Evolutionary conservation across 2,888 invertebrate genomes (phyloP), one percentile per base, ranked within the genome.

Genomic region (Cyrtodaria siliqua): DNA sequence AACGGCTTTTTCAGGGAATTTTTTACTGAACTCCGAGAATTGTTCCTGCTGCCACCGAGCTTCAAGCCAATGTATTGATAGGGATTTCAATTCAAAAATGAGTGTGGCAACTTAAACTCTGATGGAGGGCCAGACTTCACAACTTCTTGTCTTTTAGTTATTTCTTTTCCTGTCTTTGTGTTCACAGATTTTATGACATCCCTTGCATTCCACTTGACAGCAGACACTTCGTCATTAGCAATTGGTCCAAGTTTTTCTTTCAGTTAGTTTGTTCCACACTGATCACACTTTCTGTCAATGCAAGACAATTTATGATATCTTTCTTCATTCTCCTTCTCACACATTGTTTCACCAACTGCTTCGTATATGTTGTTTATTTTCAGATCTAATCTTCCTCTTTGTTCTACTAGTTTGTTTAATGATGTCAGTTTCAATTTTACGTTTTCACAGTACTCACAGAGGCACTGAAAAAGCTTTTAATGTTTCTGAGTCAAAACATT

Each of bases 11-110:
- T 2, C 29, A n/a, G 62, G 62, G 14, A 75, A 20, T n/a, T n/a
- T 38, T 50, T 62, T 68, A 14, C n/a, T 59, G 18, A 70, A 24
- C 1, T 26, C 16, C 55, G 23, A 50, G 62, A 71, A 76, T 49
- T 76, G 76, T 24, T 20, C 12, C 55, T 67, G 56, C 26, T 77
- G 77, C 77, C 71, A 72, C 9, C 63, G 44, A 8, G 77, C 72
- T 20, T 72, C 72, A 60, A 72, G 68, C 12, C 68, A 24, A 61
- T 77, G 72, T 9, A n/a, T 18, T 2, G 63, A 62, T 6, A 77
- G 33, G 42, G 68, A 71, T 2, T 29, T 40, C 18, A 77, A 23
- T 49, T 77, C 77, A 29, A 8, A 49, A 1, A 55, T 1, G 9
- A 71, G 50, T 20, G 57, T 50, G 6, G 49, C 9, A 20, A 76